phyloP scores from a whole-genome alignment of 2,113 vertebrate genomes.

The Pterocles orientalis region DNA sequence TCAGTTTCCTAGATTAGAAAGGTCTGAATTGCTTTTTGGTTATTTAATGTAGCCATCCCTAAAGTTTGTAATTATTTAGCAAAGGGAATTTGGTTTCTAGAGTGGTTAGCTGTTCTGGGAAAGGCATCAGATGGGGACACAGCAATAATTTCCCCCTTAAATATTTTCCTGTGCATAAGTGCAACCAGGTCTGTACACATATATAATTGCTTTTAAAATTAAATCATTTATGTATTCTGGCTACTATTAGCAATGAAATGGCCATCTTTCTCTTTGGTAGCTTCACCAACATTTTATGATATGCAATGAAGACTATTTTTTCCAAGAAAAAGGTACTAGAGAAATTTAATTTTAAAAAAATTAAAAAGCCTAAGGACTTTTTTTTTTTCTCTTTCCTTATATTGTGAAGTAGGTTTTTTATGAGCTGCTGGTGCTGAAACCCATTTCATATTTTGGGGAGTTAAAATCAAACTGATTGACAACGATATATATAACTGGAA shows the following conservation, averaged over 20 bases:
- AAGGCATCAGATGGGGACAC: neutral
- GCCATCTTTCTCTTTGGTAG: neutral
- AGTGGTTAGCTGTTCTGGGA: neutral
- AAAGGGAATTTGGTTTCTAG: neutral
- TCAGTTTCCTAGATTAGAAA: constrained; percentile 10
- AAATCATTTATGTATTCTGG: neutral
- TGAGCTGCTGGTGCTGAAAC: neutral
- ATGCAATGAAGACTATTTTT: neutral
- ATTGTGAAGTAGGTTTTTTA: neutral
- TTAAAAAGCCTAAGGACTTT: neutral
- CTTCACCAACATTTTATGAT: neutral
- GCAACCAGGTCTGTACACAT: neutral
- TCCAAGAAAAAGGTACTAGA: neutral
- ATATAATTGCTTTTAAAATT: neutral
- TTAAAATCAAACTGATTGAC: neutral
- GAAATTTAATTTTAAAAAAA: neutral
- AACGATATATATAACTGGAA: neutral
- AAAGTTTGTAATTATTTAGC: neutral
- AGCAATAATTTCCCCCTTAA: neutral
- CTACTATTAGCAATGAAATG: neutral
- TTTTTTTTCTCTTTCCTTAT: neutral
- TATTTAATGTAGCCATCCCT: neutral
- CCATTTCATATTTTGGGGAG: neutral
- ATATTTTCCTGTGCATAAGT: neutral
- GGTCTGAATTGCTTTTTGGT: neutral